Evolutionary conservation across 2,113 vertebrate species (phyloP), one percentile per base, ranked within the genome.

Genomic region (Silurus meridionalis): DNA sequence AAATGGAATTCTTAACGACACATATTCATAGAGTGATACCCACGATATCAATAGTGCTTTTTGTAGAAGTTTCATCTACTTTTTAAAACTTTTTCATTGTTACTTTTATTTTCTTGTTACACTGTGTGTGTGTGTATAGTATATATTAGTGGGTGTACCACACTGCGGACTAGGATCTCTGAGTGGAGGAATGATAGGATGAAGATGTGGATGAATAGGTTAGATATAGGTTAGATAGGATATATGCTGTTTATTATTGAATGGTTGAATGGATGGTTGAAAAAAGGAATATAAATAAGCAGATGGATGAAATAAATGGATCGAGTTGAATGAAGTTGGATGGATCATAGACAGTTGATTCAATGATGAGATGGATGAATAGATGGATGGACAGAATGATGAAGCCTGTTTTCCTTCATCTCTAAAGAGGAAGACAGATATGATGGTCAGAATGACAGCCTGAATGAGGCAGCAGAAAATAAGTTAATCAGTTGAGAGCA

Each of bases 1-100:
- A 80, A 80, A 80, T 86, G 5, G 60, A 58, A 80, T 25, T 86
- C 17, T 64, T 67, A 78, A 69, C 8, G 28, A 79, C 52, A 77
- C 48, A 23, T 14, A 13, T 67, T 55, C 10, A 19, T n/a, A n/a
- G 28, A 71, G 19, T 50, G 64, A 28, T 5, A 46, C 19, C 50
- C 55, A 2, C 37, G 37, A 14, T 52, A 80, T 86, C 21, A n/a
- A 58, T 48, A 21, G 25, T 85, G 48, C 13, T 28, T 53, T 77
- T 28, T 64, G 7, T 77, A 15, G 15, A 84, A 84, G 37, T 28
- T n/a, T 21, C 72, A 53, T 60, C 37, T 48, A 55, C n/a, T 46
- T 57, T n/a, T 71, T 23, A 13, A 15, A 53, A 53, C 58, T 14
- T 8, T 82, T 66, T 67, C 6, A 17, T 14, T 57, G 23, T 55